Evolutionary conservation across 2,888 invertebrate species (phyloP), one percentile per base, ranked within the genome.

Genomic region (Spisula solida): DNA sequence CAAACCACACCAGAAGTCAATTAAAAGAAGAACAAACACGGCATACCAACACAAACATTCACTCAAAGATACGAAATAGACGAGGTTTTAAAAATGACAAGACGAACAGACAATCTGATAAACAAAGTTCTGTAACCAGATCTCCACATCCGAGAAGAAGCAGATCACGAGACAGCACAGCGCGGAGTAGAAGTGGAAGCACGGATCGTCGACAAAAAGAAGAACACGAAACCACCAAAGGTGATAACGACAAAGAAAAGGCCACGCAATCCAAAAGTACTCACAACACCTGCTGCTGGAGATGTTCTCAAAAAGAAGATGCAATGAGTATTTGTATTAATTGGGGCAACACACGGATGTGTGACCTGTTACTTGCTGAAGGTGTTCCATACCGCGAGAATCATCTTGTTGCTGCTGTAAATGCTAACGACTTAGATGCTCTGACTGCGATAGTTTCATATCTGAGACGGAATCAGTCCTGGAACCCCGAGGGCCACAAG

Each of bases 231-330:
- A 25, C 47, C 14, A 6, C 16, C 14, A 25, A 82, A 8, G 18
- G 34, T 14, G 47, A 75, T 25, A 31, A 20, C 56, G 20, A 56
- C 55, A 41, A 51, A 16, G 66, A 66, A n/a, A 41, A 8, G 20
- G 60, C 47, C n/a, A 25, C 18, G 25, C 12, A 29, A 25, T 51
- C 66, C 20, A 25, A 84, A 18, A 81, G 66, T 16, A 18, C 5
- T 75, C 12, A 75, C 10, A 60, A 80, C 6, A 48, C 70, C 16
- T 16, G 60, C 25, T 92, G 92, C 48, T 92, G 92, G 92, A 92
- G 90, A 79, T 92, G 92, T 66, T 8, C 34, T n/a, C 90, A 89
- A 41, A 92, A 92, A 75, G 87, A 89, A 12, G 75, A 86, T n/a
- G 89, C 92, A 20, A 88, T 92, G 88, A 85, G 82, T 4, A 88